These are phyloP conservation scores for Bubalus kerabau DNA, from an alignment of 2,113 vertebrate genomes.

Conservation along the genomic window DNA sequence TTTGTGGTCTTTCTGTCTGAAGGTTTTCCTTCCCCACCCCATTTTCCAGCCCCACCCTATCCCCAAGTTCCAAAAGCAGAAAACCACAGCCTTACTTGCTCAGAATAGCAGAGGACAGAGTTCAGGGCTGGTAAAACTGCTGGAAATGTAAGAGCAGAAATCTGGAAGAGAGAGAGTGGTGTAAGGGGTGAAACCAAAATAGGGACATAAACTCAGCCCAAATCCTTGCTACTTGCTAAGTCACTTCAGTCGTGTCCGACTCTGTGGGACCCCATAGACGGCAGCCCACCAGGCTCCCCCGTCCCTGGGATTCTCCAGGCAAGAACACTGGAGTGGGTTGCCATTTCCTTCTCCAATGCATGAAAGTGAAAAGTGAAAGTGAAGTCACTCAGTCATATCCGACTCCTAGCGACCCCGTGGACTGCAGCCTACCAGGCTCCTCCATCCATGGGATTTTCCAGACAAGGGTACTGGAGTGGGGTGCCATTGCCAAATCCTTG, in stretches of 20 bases:
- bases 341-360: no score
- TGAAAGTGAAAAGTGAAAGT: no score
- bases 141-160: neutral
- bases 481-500: neutral
- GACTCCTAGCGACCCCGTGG: no score
- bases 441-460: no score
- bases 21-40: neutral
- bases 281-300: no score
- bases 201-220: neutral
- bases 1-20: neutral
- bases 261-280: no score
- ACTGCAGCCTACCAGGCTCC: no score
- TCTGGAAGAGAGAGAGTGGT: neutral
- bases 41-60: neutral
- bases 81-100: neutral
- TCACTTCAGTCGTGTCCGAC: no score
- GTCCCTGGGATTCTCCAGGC: no score
- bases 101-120: neutral
- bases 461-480: no score
- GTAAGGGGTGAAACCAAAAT: neutral
- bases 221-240: neutral
- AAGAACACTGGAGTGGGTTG: no score
- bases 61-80: neutral
- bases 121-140: neutral
- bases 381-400: no score